Conservation (phyloP, 35 echinoderm and acorn worm species). For the Strongylocentrotus purpuratus region DNA sequence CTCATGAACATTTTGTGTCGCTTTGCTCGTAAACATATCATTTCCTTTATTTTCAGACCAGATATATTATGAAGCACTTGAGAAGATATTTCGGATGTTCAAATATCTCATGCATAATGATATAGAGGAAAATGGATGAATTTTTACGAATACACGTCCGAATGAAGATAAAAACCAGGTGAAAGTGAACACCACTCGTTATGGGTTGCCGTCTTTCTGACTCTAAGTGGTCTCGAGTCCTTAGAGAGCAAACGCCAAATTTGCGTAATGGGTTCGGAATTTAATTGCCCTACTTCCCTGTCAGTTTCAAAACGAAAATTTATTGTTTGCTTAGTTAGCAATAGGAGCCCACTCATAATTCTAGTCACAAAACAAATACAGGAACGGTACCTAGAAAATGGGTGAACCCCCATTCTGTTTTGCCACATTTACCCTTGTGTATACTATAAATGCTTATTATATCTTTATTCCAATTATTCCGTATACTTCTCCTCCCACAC, state of each 20-base stretch:
- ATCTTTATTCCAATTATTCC: neutral
- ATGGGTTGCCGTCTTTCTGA: neutral
- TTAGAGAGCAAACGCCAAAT: conserved; percentile 9
- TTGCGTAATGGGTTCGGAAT: conserved; percentile 10
- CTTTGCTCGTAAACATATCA: too few relatives aligned
- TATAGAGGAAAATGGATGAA: too few relatives aligned
- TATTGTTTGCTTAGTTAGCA: conserved; percentile 13
- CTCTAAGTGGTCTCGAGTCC: conserved; percentile 7
- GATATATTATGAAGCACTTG: too few relatives aligned
- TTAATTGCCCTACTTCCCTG: conserved; percentile 10
- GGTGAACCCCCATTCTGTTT: neutral
- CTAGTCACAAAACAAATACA: neutral
- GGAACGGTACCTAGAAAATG: neutral
- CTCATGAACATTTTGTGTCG: too few relatives aligned
- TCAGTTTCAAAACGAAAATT: neutral
- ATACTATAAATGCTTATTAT: neutral
- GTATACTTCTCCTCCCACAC: neutral
- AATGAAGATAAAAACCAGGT: neutral
- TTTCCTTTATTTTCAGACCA: too few relatives aligned
- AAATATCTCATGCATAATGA: too few relatives aligned
- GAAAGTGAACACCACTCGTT: neutral
- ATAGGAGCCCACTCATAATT: conserved; percentile 10
- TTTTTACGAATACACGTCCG: neutral
- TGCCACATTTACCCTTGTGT: neutral
- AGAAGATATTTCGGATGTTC: too few relatives aligned